phyloP scores from a whole-genome alignment of 2,797 vertebrate genomes.

The Discoglossus pictus region DNA sequence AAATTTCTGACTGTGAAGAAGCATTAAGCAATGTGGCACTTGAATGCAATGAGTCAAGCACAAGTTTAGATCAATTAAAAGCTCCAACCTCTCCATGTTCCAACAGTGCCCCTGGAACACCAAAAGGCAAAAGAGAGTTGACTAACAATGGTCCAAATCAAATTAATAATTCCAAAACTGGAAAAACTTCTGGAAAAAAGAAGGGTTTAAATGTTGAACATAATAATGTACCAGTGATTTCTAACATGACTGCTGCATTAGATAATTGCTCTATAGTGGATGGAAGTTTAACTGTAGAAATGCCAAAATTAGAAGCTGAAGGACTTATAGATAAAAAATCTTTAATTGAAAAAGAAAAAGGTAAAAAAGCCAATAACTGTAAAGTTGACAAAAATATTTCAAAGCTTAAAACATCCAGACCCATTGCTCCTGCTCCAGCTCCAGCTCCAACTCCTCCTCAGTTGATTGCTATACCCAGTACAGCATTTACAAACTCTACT shows the following conservation, averaged over 20 bases:
- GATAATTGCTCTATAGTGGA: conserved; percentile 88
- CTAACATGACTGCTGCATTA: conserved; percentile 90
- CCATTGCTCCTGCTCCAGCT: conserved; percentile 88
- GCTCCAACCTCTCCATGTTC: conserved; percentile 82
- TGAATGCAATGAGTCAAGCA: conserved; percentile 82
- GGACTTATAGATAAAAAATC: conserved; percentile 91
- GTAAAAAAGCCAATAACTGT: conserved; percentile 85
- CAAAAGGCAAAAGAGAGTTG: conserved; percentile 87
- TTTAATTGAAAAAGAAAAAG: conserved; percentile 75
- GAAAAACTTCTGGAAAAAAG: conserved; percentile 88
- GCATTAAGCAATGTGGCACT: conserved; percentile 78
- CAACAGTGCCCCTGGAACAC: conserved; percentile 80
- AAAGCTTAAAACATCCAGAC: conserved; percentile 89
- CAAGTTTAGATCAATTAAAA: conserved; percentile 75
- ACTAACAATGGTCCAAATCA: conserved; percentile 80
- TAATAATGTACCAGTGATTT: conserved; percentile 91
- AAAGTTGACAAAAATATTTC: conserved; percentile 88
- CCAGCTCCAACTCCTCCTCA: conserved; percentile 88
- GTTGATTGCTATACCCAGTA: conserved; percentile 91
- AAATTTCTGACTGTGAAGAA: conserved; percentile 94
- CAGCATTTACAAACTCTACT: conserved; percentile 78
- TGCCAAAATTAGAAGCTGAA: conserved; percentile 96
- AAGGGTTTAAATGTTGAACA: conserved; percentile 84
- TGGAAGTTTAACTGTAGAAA: conserved; percentile 82
- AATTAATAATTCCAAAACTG: conserved; percentile 76